A percentile compares a stretch with the other conserved stretches of the same genome.
Conservation (phyloP, 2,888 invertebrate genomes). For the Brachypalpus laphriformis region DNA sequence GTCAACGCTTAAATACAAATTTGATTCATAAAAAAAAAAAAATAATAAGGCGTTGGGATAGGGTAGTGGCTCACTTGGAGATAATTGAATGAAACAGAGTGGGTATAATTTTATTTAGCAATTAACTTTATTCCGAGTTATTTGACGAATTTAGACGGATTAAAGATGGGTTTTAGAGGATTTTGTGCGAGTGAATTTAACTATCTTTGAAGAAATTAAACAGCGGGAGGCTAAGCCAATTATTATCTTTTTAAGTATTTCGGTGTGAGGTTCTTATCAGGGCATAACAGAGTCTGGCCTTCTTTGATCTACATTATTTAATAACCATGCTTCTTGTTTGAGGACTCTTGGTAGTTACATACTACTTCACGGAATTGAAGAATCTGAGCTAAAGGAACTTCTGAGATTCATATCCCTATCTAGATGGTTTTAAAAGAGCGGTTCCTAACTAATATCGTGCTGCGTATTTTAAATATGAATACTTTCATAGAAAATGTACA, state of each 20-base stretch:
- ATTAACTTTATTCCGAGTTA: slow-evolving; percentile 64
- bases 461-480: too few relatives aligned
- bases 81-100: slow-evolving; percentile 61
- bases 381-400: too few relatives aligned
- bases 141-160: slow-evolving; percentile 56
- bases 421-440: too few relatives aligned
- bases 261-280: slow-evolving; percentile 44
- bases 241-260: slow-evolving; percentile 36
- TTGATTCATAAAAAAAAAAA: slow-evolving; percentile 50
- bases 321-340: not conserved
- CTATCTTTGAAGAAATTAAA: slow-evolving; percentile 9
- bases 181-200: slow-evolving; percentile 10
- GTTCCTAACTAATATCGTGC: too few relatives aligned
- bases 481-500: too few relatives aligned
- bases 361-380: too few relatives aligned
- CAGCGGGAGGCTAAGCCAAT: slow-evolving; percentile 24
- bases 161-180: slow-evolving; percentile 33
- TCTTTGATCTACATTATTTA: slow-evolving; percentile 1
- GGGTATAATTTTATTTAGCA: slow-evolving; percentile 67
- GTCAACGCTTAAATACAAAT: slow-evolving; percentile 55
- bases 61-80: slow-evolving; percentile 38
- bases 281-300: slow-evolving; percentile 17
- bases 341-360: too few relatives aligned
- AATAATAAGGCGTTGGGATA: not conserved
- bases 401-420: too few relatives aligned